Evolutionary conservation across 2,113 vertebrate species (phyloP).

Genomic region (Aphyosemion australe): DNA sequence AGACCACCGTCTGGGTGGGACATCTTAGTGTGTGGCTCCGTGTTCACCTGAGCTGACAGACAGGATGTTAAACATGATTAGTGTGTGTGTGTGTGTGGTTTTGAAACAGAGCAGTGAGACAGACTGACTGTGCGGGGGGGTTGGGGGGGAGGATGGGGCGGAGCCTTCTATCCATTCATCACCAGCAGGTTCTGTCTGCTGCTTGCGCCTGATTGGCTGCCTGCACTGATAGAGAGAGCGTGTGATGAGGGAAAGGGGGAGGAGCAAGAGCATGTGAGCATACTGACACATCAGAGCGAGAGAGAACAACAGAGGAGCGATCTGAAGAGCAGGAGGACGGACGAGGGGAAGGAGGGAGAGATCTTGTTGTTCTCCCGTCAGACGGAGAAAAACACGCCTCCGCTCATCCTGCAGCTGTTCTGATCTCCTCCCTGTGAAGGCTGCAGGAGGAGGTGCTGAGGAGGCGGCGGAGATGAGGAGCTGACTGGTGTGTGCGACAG

Average conservation of each 20-base stretch:
- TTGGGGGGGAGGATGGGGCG: conserved; percentile 40
- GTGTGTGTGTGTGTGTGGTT: conserved; percentile 9
- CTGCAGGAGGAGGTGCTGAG: conserved; percentile 2
- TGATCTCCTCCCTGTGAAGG: conserved; percentile 6
- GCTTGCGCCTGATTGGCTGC: conserved; percentile 62
- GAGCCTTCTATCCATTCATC: conserved; percentile 74
- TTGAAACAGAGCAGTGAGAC: too few relatives aligned
- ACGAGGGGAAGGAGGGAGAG: conserved; percentile 11
- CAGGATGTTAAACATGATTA: too few relatives aligned
- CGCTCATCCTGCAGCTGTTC: conserved; percentile 14
- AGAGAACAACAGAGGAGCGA: conserved; percentile 24
- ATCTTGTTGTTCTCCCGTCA: conserved; percentile 15
- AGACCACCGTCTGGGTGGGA: too few relatives aligned
- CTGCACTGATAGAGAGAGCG: conserved; percentile 19
- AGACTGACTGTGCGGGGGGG: conserved; percentile 5
- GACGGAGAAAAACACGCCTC: conserved; percentile 1
- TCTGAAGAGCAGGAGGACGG: conserved; percentile 20
- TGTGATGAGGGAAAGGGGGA: conserved; percentile 45
- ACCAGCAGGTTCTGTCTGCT: conserved; percentile 47
- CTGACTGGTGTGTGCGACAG: conserved; percentile 26
- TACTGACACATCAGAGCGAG: conserved; percentile 54
- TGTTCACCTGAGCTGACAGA: too few relatives aligned
- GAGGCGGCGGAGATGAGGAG: conserved; percentile 19
- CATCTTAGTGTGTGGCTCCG: too few relatives aligned
- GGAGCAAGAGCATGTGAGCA: conserved; percentile 59